These are phyloP conservation scores for Protomyctophum bolini DNA, from an alignment of 2,113 vertebrate species.

Conservation along the genomic window DNA sequence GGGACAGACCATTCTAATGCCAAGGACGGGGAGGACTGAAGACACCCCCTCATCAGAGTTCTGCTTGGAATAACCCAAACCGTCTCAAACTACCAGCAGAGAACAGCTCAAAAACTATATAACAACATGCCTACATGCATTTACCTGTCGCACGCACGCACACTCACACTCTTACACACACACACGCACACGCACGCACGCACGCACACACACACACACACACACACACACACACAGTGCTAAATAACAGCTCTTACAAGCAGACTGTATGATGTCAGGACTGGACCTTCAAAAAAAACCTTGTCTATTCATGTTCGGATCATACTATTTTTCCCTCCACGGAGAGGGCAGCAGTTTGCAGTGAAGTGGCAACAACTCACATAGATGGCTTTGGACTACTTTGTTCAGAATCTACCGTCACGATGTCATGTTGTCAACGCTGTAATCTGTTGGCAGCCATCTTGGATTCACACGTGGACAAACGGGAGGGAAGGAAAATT, in stretches of 20 bases:
- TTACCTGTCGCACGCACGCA: too few relatives aligned
- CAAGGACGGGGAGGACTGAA: slow-evolving; percentile 50
- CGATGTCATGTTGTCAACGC: slow-evolving; percentile 8
- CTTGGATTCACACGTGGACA: slow-evolving; percentile 11
- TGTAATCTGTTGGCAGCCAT: slow-evolving; percentile 16
- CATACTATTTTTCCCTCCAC: background rate
- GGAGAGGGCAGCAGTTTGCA: background rate
- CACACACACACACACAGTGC: background rate
- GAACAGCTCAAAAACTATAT: background rate
- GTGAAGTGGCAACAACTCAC: slow-evolving; percentile 18
- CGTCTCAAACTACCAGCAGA: slow-evolving; percentile 59
- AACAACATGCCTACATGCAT: too few relatives aligned
- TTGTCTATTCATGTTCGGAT: background rate
- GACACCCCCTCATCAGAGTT: slow-evolving; percentile 1
- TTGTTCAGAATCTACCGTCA: background rate
- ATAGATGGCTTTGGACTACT: background rate
- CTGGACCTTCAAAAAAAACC: slow-evolving; percentile 6
- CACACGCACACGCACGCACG: background rate
- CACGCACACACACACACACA: slow-evolving; percentile 4
- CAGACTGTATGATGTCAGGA: slow-evolving; percentile 46
- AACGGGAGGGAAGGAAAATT: background rate
- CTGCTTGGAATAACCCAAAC: slow-evolving; percentile 20
- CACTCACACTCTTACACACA: background rate
- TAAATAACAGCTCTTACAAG: slow-evolving; percentile 14
- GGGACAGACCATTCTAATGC: slow-evolving; percentile 57